These are phyloP conservation scores for Drosophila guanche DNA, from an alignment of 1,140 invertebrate genomes.

Conservation along the genomic window DNA sequence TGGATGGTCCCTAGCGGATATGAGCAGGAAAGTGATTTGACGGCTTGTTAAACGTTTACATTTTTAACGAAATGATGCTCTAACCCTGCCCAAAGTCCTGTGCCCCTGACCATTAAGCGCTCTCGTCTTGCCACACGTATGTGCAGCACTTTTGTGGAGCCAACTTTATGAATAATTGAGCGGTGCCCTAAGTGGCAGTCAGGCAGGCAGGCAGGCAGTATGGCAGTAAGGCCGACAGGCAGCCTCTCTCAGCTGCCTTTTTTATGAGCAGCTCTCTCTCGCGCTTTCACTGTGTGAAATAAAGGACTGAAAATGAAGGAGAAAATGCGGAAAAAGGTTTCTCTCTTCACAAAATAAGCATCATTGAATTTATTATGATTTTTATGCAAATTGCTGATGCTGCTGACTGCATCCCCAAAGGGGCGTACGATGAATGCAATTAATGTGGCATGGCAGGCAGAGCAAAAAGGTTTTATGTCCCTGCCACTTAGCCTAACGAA, in stretches of 20 bases:
- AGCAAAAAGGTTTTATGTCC: slow-evolving; percentile 51
- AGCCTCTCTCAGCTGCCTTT: slow-evolving; percentile 39
- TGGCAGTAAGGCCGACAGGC: no score
- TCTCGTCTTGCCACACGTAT: slow-evolving; percentile 17
- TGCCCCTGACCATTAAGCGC: slow-evolving; percentile 32
- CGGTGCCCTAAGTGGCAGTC: slow-evolving; percentile 50
- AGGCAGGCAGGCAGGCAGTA: no score
- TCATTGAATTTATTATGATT: slow-evolving; percentile 79
- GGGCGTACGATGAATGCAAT: slow-evolving; percentile 48
- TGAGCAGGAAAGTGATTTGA: slow-evolving; percentile 31
- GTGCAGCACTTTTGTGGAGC: slow-evolving; percentile 35
- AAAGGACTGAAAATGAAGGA: slow-evolving; percentile 39
- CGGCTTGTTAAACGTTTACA: slow-evolving; percentile 42
- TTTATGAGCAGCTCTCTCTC: slow-evolving; percentile 39
- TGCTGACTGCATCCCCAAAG: slow-evolving; percentile 22
- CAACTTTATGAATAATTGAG: slow-evolving; percentile 73
- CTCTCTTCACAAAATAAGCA: slow-evolving; percentile 51
- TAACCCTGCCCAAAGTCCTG: slow-evolving; percentile 3
- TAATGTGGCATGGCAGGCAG: slow-evolving; percentile 46
- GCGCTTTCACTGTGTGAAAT: slow-evolving; percentile 12
- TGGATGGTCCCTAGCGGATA: neutral
- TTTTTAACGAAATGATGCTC: slow-evolving; percentile 21
- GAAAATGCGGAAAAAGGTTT: slow-evolving; percentile 27
- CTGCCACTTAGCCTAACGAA: slow-evolving; percentile 52
- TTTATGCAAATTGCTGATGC: slow-evolving; percentile 59